Evolutionary conservation across 2,797 vertebrate genomes (phyloP).

Genomic region (Leuciscus waleckii): DNA sequence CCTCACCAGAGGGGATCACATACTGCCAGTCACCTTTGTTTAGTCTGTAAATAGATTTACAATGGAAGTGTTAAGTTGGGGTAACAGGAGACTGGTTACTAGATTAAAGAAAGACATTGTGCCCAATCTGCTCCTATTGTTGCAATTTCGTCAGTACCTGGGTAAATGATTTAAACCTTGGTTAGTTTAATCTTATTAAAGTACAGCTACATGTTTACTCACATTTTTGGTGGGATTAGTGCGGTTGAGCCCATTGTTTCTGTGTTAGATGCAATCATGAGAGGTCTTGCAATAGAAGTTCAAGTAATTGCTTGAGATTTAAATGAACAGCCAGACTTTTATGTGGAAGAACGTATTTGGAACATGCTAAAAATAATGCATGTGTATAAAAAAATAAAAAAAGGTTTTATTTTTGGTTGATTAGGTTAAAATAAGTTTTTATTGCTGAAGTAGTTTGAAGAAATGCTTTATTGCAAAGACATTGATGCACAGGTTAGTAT

Average conservation of each 20-base stretch:
- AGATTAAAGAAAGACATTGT: background rate
- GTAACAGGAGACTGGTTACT: background rate
- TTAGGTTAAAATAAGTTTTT: background rate
- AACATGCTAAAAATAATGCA: slow-evolving; percentile 1
- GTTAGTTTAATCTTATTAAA: slow-evolving; percentile 14
- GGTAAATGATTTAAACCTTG: slow-evolving; percentile 52
- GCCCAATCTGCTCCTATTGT: slow-evolving; percentile 42
- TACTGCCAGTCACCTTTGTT: background rate
- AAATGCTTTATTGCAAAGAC: background rate
- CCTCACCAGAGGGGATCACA: background rate
- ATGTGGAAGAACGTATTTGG: background rate
- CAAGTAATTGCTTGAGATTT: background rate
- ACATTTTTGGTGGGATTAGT: slow-evolving; percentile 40
- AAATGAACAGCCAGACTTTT: slow-evolving; percentile 10
- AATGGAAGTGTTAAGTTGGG: background rate
- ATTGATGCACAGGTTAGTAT: background rate
- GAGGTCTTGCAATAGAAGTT: slow-evolving; percentile 12
- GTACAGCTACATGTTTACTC: slow-evolving; percentile 39
- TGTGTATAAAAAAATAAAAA: background rate
- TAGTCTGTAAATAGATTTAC: slow-evolving; percentile 9
- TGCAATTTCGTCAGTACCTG: slow-evolving; percentile 21
- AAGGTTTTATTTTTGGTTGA: background rate
- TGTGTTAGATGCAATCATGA: background rate
- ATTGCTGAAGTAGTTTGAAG: background rate
- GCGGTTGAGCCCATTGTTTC: slow-evolving; percentile 27